phyloP scores from a whole-genome alignment of 2,113 vertebrate species.

The Speoplatyrhinus poulsoni region DNA sequence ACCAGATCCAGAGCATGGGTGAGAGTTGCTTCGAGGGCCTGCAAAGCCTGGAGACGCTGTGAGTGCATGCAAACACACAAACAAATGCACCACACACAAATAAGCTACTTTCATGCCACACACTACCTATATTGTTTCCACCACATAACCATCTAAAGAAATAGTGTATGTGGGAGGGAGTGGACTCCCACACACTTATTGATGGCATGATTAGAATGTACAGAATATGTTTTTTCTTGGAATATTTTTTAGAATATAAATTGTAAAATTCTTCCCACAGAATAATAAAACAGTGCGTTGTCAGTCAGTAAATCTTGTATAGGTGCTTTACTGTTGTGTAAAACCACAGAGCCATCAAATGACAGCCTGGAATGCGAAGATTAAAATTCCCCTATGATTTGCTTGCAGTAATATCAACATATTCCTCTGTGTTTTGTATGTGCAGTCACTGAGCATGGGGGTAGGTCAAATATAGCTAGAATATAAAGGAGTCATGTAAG shows the following conservation, averaged over 20 bases:
- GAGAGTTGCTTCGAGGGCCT: constrained; percentile 90
- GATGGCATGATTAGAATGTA: not conserved
- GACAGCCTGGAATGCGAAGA: constrained; percentile 35
- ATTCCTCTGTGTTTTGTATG: constrained; percentile 39
- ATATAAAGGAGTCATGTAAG: constrained; percentile 14
- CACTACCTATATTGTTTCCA: constrained; percentile 43
- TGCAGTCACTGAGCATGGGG: constrained; percentile 33
- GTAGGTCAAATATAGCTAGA: constrained; percentile 39
- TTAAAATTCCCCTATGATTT: constrained; percentile 47
- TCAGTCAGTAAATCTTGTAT: constrained; percentile 33
- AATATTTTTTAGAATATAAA: constrained; percentile 39
- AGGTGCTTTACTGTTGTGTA: constrained; percentile 44
- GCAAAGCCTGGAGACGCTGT: constrained; percentile 92
- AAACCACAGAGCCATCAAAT: constrained; percentile 49
- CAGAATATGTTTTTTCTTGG: not conserved
- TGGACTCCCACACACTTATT: constrained; percentile 1
- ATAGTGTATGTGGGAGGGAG: not conserved
- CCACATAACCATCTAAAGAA: constrained; percentile 19
- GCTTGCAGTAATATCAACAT: constrained; percentile 34
- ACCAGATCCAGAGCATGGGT: constrained; percentile 88
- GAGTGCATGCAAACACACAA: constrained; percentile 68
- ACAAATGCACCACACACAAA: constrained; percentile 10
- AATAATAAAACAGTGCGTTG: constrained; percentile 38
- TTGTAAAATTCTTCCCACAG: constrained; percentile 25
- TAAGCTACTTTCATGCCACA: constrained; percentile 8